Percentiles rank a stretch among this genome's conserved stretches.
These are phyloP conservation scores for Dryobates pubescens DNA, from an alignment of 2,797 vertebrate genomes.

Conservation along the genomic window DNA sequence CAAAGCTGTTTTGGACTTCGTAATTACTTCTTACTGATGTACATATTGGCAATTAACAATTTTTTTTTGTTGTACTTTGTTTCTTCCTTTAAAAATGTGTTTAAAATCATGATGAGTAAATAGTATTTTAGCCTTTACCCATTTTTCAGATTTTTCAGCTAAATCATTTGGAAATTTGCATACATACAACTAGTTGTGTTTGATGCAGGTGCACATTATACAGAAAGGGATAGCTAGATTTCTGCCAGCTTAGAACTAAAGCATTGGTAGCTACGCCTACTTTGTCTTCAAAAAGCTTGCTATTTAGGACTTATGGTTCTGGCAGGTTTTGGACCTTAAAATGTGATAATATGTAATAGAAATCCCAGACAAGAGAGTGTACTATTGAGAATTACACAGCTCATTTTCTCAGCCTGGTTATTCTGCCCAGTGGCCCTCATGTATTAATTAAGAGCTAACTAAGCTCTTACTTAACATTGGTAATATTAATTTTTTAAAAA, in stretches of 20 bases:
- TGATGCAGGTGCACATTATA: neutral
- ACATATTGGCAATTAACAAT: neutral
- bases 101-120: neutral
- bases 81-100: neutral
- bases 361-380: neutral
- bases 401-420: neutral
- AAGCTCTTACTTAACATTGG: slow-evolving; percentile 31
- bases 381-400: neutral
- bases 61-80: neutral
- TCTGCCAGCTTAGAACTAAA: neutral
- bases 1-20: neutral
- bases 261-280: neutral
- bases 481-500: slow-evolving; percentile 13
- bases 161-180: neutral
- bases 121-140: accelerated
- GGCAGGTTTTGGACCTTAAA: neutral
- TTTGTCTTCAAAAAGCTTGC: neutral
- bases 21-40: neutral
- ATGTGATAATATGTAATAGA: neutral
- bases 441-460: slow-evolving; percentile 17
- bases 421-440: neutral
- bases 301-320: neutral
- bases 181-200: neutral
- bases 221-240: neutral
- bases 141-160: neutral